A percentile compares a stretch with the other conserved stretches of the same genome.
phyloP scores from a whole-genome alignment of 2,113 vertebrate species.

The Galbula dea region DNA sequence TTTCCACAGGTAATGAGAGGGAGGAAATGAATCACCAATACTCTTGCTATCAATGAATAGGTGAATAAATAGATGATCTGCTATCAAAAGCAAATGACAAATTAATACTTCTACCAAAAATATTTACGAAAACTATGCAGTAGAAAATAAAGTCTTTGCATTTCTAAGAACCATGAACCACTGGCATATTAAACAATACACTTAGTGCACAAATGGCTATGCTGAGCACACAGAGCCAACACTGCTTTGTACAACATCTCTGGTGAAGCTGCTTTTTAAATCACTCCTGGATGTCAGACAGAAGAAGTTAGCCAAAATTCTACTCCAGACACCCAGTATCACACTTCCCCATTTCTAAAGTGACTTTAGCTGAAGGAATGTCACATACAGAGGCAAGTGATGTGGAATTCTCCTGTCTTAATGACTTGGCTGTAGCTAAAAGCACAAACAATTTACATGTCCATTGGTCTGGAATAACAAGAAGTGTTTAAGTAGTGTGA shows the following conservation, averaged over 20 bases:
- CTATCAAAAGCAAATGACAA: neutral
- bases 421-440: neutral
- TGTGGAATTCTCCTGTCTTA: neutral
- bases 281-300: neutral
- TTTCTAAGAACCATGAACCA: neutral
- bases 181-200: neutral
- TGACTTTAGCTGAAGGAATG: neutral
- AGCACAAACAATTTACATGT: neutral
- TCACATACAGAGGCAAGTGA: neutral
- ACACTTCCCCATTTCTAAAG: neutral
- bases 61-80: neutral
- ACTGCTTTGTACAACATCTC: neutral
- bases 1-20: neutral
- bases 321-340: neutral
- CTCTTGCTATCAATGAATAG: neutral
- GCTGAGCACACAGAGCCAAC: neutral
- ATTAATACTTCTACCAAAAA: neutral
- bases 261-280: neutral
- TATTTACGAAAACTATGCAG: neutral
- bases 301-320: neutral
- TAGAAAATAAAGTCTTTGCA: neutral
- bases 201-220: neutral
- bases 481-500: neutral
- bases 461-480: neutral
- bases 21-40: neutral